phyloP scores from a whole-genome alignment of 1,140 invertebrate genomes.

The Bombus ignitus region DNA sequence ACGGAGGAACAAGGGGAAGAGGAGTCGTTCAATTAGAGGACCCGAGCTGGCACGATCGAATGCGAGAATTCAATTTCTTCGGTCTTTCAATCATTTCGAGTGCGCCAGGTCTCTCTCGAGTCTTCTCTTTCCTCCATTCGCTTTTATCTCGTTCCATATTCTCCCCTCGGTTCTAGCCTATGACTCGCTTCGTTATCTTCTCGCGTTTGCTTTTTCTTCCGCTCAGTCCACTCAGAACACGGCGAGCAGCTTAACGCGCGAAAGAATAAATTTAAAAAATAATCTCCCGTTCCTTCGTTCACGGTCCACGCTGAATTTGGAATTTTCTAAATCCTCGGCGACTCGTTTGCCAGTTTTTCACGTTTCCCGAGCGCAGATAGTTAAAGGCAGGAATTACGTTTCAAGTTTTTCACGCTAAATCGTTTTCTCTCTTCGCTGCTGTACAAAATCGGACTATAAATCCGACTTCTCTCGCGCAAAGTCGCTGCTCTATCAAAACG shows the following conservation, averaged over 20 bases:
- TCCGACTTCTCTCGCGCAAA: neutral
- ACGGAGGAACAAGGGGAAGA: conserved; percentile 56
- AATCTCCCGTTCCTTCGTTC: neutral
- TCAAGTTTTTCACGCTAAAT: neutral
- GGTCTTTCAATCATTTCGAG: conserved; percentile 75
- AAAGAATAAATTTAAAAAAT: conserved; percentile 39
- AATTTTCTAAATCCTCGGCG: conserved; percentile 23
- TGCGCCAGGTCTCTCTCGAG: conserved; percentile 56
- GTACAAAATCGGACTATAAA: neutral
- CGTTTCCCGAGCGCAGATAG: neutral
- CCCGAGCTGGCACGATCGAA: conserved; percentile 67
- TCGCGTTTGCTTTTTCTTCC: conserved; percentile 43
- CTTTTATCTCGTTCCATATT: conserved; percentile 43
- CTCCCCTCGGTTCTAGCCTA: conserved; percentile 43
- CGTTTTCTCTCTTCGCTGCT: neutral
- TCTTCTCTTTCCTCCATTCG: conserved; percentile 40
- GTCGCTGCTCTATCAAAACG: neutral
- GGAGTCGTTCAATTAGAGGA: conserved; percentile 74
- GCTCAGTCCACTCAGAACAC: neutral
- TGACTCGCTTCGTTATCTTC: conserved; percentile 63
- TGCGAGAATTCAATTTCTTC: conserved; percentile 75
- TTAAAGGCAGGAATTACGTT: neutral
- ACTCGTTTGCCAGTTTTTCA: neutral
- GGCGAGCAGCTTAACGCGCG: conserved; percentile 19
- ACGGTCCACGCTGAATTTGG: neutral